Evolutionary conservation across 2,113 vertebrate species (phyloP), one percentile per base, ranked within the genome.

Genomic region (Pterocles burchelli): DNA sequence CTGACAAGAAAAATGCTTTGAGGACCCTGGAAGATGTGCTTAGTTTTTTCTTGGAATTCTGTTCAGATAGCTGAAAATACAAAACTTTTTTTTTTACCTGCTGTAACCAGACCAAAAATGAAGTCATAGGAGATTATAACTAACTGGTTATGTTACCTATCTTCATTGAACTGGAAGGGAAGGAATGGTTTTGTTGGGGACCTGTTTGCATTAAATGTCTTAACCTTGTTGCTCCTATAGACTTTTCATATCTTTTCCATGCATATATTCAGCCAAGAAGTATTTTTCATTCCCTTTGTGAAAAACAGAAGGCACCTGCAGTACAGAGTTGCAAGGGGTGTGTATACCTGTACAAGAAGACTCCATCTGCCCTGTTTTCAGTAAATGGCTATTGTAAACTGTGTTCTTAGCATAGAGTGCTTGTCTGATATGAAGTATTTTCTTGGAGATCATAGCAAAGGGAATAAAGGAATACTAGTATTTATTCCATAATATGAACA

Each of bases 401-500:
- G 15, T 83, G 17, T 36, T 89, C 34, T 95, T 75, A n/a, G n/a
- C 18, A 4, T 4, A 26, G 14, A 75, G 17, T 85, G 48, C 15
- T 85, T 85, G 36, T 73, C 19, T 83, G 25, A 26, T 62, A 18
- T 0, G 9, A 78, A 85, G 5, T 85, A 29, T 17, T 88, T 87
- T 51, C 18, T 41, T 75, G 31, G 20, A 45, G 21, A 31, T 6
- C 0, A 57, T 48, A 13, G 3, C 67, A 63, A 49, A 68, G 8
- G 11, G 22, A 81, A 81, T 34, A 91, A 91, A 61, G 41, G 81
- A 76, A 43, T 66, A 66, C 18, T 85, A 25, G 4, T 86, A 38
- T 89, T 95, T 90, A 77, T 74, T 80, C 33, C 33, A 28, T 78
- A 89, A 72, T 72, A 62, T 36, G 33, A 63, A 43, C 13, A 38